Evolutionary conservation across 2,113 vertebrate species (phyloP).

Genomic region (Cacatua alba): DNA sequence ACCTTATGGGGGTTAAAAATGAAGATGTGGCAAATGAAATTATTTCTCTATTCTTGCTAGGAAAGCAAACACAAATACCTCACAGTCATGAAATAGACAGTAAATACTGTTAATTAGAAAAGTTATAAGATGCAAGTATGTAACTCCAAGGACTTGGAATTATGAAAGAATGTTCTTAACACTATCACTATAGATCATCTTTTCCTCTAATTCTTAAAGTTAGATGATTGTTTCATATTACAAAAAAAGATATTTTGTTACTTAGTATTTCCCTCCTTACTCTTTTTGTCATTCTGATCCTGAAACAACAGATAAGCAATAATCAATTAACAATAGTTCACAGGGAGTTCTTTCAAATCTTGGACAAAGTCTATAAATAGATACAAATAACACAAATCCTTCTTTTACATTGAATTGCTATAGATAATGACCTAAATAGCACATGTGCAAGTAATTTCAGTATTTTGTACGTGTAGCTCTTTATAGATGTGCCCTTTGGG

Average conservation of each 20-base stretch:
- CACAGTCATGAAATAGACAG: neutral
- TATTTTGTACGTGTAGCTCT: constrained; percentile 31
- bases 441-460: constrained; percentile 43
- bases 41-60: neutral
- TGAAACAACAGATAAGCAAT: neutral
- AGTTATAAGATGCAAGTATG: neutral
- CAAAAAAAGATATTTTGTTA: neutral
- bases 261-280: neutral
- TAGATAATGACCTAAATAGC: constrained; percentile 33
- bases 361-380: neutral
- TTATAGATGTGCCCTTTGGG: constrained; percentile 32
- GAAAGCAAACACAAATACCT: neutral
- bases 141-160: neutral
- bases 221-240: neutral
- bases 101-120: neutral
- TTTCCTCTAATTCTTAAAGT: neutral
- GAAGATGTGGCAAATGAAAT: neutral
- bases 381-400: neutral
- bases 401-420: neutral
- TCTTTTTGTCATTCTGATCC: neutral
- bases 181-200: neutral
- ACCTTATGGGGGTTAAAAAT: neutral
- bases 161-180: neutral
- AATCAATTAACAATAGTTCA: neutral
- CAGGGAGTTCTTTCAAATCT: neutral